Conservation (phyloP, 2,797 vertebrate genomes). For the Notolepis coatsorum region DNA sequence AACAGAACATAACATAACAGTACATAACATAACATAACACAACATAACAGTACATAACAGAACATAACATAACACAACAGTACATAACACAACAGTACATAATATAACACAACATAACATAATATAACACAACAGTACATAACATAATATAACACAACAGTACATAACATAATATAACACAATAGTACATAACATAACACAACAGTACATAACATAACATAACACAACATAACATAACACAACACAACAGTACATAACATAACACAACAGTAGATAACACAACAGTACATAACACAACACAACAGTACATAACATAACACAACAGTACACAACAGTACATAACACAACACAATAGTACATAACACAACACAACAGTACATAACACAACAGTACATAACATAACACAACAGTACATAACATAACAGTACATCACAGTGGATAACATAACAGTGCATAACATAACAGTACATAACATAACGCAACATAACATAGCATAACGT, state of each 20-base stretch:
- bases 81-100: no score
- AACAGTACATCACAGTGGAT: background rate
- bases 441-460: slow-evolving; percentile 1
- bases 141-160: background rate
- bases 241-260: background rate
- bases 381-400: background rate
- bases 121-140: slow-evolving; percentile 1
- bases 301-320: no score
- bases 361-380: background rate
- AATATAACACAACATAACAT: no score
- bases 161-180: no score
- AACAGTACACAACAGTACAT: background rate
- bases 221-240: no score
- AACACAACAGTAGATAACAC: background rate
- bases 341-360: slow-evolving; percentile 2
- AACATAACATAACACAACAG: background rate
- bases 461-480: background rate
- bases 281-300: background rate
- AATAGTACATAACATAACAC: no score
- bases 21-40: background rate
- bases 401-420: background rate
- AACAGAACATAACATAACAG: background rate
- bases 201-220: background rate
- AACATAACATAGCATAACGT: no score
- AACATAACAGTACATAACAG: slow-evolving; percentile 2